Evolutionary conservation across 2,888 invertebrate genomes (phyloP).

Genomic region (Xylocampa areola): DNA sequence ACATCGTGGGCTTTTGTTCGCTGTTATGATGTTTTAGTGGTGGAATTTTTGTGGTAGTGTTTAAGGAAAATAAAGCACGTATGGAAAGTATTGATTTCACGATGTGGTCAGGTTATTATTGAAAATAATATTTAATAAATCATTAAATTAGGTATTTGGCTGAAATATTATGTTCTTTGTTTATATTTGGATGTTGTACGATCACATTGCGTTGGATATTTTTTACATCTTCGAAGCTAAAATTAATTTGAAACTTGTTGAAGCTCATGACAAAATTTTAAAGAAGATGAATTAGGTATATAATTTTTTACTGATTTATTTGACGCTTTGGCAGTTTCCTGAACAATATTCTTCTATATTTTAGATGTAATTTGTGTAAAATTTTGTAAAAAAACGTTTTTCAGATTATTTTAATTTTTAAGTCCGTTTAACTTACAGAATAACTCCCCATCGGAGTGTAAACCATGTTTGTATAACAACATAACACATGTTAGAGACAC

Average conservation of each 20-base stretch:
- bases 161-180: not conserved
- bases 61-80: conserved; percentile 46
- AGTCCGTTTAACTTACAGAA: conserved; percentile 34
- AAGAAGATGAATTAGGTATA: too few species aligned
- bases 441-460: conserved; percentile 52
- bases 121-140: not conserved
- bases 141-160: not conserved
- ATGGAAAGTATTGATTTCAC: conserved; percentile 39
- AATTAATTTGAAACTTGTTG: too few species aligned
- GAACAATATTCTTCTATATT: too few species aligned
- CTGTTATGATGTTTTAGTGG: conserved; percentile 64
- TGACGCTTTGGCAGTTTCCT: too few species aligned
- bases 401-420: not conserved
- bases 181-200: not conserved
- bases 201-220: too few species aligned
- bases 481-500: conserved; percentile 63
- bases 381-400: too few species aligned
- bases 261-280: too few species aligned
- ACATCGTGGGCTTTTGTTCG: conserved; percentile 61
- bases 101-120: not conserved
- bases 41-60: conserved; percentile 53
- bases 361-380: too few species aligned
- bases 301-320: too few species aligned
- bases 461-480: conserved; percentile 70
- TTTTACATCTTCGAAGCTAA: too few species aligned